Base-by-base conservation (phyloP, 2,888 invertebrate species). In the Glomeris marginata region DNA sequence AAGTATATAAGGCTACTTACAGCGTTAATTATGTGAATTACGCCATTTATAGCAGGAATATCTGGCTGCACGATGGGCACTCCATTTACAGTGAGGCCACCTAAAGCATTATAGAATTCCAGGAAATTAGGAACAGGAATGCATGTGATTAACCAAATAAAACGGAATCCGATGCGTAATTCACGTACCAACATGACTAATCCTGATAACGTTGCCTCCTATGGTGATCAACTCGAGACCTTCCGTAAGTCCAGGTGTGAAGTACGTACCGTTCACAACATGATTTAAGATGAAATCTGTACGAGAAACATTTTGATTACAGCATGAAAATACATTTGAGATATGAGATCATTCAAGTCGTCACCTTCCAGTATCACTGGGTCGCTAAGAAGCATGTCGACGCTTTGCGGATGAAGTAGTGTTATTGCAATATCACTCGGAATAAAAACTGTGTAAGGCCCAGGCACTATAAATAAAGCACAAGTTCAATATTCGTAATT, bases 1-100 rank as follows among this genome's bases (percentile, higher is more conserved):
- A n/a, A n/a, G n/a, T n/a, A n/a, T n/a, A n/a, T n/a, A n/a, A n/a
- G 28, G 3, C 3, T 28, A 49, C 16, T 4, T 42, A 49, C 49
- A 42, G 35, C 36, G 34, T 49, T 43, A 49, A 49, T 43, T 16
- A 49, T 43, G 43, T 49, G 49, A 1, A 43, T 37, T 18, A 49
- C 49, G 10, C 49, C 49, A 22, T 49, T 49, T 15, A 43, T 49
- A 8, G 43, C 43, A n/a, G 49, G 43, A n/a, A 49, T 49, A 36
- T 49, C 49, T 18, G 49, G 49, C 35, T 20, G 42, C 15, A 49
- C 36, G 28, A 49, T 49, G n/a, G 49, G 49, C 5, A 49, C 49
- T 18, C 49, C 49, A 21, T 49, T 49, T 16, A 49, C 49, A 10
- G 49, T 49, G 20, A 49, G 22, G 11, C 49, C 49, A 21, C 49